Evolutionary conservation across 1,140 invertebrate genomes (phyloP), one percentile per base, ranked within the genome.

Genomic region (Drosophila bifasciata): DNA sequence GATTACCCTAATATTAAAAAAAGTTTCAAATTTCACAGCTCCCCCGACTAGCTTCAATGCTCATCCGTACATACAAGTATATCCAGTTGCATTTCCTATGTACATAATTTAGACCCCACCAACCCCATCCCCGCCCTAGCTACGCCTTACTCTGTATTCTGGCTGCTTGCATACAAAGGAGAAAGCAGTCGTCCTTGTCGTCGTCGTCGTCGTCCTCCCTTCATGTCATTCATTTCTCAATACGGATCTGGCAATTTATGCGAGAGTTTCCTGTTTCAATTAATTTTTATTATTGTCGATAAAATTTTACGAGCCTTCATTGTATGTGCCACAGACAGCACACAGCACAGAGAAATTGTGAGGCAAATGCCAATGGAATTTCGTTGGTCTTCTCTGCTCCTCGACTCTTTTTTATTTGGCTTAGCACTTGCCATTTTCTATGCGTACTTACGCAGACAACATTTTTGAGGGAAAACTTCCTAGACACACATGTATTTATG

Each of bases 251-350:
- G 57, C 41, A 79, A 88, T 88, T 88, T 88, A 88, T 88, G 83
- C 83, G 78, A 88, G 75, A 79, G 83, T 88, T 88, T 88, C 83
- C 84, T 88, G 75, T 88, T 88, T 88, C 83, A 88, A 88, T 88
- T 88, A 88, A 88, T 88, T 88, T 88, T 88, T 88, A 88, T 88
- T 88, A 68, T 79, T 48, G 16, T 7, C 60, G 41, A 88, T 88
- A 88, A 88, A 88, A 88, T 84, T 88, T 88, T 79, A 88, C 83
- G 83, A 88, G 78, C 66, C 49, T 66, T 70, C 73, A 81, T 88
- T 85, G 81, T 85, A n/a, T n/a, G n/a, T n/a, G n/a, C n/a, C n/a
- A n/a, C n/a, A n/a, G n/a, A n/a, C n/a, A 77, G 71, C 72, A 49
- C 62, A 66, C 8, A 9, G 52, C 40, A 76, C 40, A 57, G 55